Percentiles rank a stretch among this genome's conserved stretches.
These are phyloP conservation scores for Gallinago paraguaiae DNA, from an alignment of 2,113 vertebrate genomes.

Conservation along the genomic window DNA sequence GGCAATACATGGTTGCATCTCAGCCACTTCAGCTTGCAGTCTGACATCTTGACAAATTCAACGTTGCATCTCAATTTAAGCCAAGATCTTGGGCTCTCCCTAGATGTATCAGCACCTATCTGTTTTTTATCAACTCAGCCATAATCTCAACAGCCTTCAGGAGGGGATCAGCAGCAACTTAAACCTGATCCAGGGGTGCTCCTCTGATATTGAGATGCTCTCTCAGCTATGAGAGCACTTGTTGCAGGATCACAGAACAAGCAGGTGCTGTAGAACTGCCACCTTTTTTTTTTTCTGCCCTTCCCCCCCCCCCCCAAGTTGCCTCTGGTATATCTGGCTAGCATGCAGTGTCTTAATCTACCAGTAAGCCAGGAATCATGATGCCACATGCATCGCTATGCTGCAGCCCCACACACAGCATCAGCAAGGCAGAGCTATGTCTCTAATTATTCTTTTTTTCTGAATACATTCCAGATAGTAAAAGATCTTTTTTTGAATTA, in stretches of 20 bases:
- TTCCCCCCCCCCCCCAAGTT: neutral
- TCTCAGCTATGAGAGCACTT: neutral
- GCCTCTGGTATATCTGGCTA: neutral
- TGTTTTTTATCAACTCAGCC: neutral
- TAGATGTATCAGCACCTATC: neutral
- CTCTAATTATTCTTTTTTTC: neutral
- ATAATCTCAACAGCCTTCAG: neutral
- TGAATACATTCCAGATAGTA: neutral
- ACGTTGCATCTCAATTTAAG: neutral
- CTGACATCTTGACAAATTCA: neutral
- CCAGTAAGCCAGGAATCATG: neutral
- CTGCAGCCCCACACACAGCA: neutral
- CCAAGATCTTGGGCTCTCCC: neutral
- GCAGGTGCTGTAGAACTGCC: neutral
- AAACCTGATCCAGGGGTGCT: neutral
- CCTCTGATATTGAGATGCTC: neutral
- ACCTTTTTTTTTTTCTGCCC: neutral
- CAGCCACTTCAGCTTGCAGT: neutral
- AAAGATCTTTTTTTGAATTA: neutral
- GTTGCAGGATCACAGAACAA: neutral
- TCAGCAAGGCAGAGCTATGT: neutral
- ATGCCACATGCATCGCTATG: neutral
- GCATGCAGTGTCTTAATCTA: neutral
- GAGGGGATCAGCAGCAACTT: neutral
- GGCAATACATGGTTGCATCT: neutral